Evolutionary conservation across 2,113 vertebrate genomes (phyloP), one percentile per base, ranked within the genome.

Genomic region (Oostethus manadensis): DNA sequence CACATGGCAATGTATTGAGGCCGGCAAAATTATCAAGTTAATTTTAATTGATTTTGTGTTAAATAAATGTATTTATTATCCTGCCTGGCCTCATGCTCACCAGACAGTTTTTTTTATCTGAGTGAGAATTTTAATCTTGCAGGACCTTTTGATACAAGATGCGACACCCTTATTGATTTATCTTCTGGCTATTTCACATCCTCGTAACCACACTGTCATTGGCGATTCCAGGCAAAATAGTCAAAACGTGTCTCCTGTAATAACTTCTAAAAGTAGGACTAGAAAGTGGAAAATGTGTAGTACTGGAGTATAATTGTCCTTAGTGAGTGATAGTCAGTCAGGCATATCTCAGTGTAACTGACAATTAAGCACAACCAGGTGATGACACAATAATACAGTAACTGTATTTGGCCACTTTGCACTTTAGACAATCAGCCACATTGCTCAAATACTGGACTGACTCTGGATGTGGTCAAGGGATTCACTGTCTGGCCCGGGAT

Each of bases 381-480:
- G 38, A 43, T 56, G 38, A 59, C 10, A 33, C 43, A 58, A 15
- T 35, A 33, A 20, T 10, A 38, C 17, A 59, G 44, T 26, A 50
- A 16, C 8, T 50, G 15, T 35, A 43, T 10, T 21, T 43, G 33
- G 9, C 6, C 22, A 1, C 17, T 23, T 57, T 54, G 14, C 23
- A 5, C 26, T 33, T 42, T 51, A 18, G 47, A 2, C 35, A 48
- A n/a, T 64, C 26, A 53, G 16, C 48, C 33, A 63, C 29, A 35
- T 17, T 35, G 10, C 38, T 40, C 38, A 13, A 63, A 63, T 44
- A 54, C 47, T 47, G 44, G 10, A 43, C 56, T 9, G 71, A 48
- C 16, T 44, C n/a, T 72, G 51, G 42, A 51, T 48, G 20, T 17
- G 54, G 43, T 78, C 66, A 79, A 60, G 57, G 56, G 67, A 66